A percentile compares a stretch with the other conserved stretches of the same genome.
phyloP scores from a whole-genome alignment of 92 coral and sea anemone species.

The Phenganax stokvisi region DNA sequence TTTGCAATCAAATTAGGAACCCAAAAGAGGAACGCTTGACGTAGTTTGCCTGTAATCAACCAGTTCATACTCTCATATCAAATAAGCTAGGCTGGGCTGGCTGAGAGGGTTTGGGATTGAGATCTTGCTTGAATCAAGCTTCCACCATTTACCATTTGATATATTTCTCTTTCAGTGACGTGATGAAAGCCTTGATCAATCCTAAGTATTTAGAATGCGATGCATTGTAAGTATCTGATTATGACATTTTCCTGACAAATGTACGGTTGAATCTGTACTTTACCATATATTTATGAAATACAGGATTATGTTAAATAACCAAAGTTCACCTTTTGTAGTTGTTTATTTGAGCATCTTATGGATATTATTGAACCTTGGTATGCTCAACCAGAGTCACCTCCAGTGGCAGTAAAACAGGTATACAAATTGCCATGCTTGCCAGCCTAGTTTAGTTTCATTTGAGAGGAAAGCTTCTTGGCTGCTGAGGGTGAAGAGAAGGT shows the following conservation, averaged over 20 bases:
- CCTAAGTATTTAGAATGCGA: constrained; percentile 78
- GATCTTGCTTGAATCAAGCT: too few relatives aligned
- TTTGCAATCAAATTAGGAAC: too few relatives aligned
- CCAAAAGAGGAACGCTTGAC: too few relatives aligned
- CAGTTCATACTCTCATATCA: too few relatives aligned
- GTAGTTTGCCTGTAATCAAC: too few relatives aligned
- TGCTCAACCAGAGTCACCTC: constrained; percentile 50
- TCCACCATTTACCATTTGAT: background rate
- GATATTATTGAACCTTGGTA: constrained; percentile 91
- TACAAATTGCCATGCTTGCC: background rate
- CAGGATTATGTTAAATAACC: too few relatives aligned
- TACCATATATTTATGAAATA: background rate
- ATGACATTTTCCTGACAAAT: background rate
- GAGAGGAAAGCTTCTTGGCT: too few relatives aligned
- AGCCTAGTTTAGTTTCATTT: background rate
- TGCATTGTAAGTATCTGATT: constrained; percentile 76
- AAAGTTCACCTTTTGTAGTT: constrained; percentile 39
- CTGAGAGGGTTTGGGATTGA: too few relatives aligned
- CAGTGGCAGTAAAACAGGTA: constrained; percentile 40
- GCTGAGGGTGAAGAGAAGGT: too few relatives aligned
- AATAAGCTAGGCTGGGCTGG: too few relatives aligned
- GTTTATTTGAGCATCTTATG: constrained; percentile 85
- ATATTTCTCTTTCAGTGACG: constrained; percentile 42
- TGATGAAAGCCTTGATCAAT: constrained; percentile 63
- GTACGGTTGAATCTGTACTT: background rate